Base-by-base conservation (phyloP, 2,888 invertebrate species). In the Amblyteles armatorius region DNA sequence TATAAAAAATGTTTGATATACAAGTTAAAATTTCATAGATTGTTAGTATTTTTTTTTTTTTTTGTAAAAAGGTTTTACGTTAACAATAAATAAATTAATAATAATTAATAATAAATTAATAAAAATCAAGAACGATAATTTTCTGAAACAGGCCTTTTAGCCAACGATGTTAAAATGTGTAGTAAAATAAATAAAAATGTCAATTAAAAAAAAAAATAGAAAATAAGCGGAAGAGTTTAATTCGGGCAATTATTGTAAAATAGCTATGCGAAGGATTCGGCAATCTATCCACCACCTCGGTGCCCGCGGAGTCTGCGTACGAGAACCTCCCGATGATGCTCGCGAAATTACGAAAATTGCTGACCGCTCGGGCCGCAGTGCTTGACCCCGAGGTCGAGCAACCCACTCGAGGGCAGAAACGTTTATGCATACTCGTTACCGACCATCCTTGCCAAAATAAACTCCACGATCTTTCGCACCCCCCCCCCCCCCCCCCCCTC, bases 281-380 rank as follows among this genome's bases (percentile, higher is more conserved):
- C 60, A 29, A 60, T 60, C 57, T 11, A 57, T 57, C 29, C 5
- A 5, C 22, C 60, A 26, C 29, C 57, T 67, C 57, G 9, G n/a
- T 33, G 36, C 22, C 13, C 16, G 26, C 50, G 22, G 63, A 71
- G 52, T 40, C 36, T 13, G 44, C 19, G 16, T 60, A 36, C 55
- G 68, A 57, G 57, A 74, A 50, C 65, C 76, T 74, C 40, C 6
- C 73, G 73, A 44, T 73, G 73, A 63, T 40, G 40, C 63, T 65
- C 86, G 82, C 88, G 87, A 90, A 90, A 91, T 91, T 91, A 91
- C 90, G 90, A 88, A 91, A 91, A 91, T 91, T 91, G 90, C 90
- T 73, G 87, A 74, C 78, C 88, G 87, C 84, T 79, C 82, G 79
- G 79, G 71, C 68, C 77, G 79, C 84, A 87, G 87, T 87, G 87